phyloP scores from a whole-genome alignment of 1,140 invertebrate genomes.

The Planococcus citri region DNA sequence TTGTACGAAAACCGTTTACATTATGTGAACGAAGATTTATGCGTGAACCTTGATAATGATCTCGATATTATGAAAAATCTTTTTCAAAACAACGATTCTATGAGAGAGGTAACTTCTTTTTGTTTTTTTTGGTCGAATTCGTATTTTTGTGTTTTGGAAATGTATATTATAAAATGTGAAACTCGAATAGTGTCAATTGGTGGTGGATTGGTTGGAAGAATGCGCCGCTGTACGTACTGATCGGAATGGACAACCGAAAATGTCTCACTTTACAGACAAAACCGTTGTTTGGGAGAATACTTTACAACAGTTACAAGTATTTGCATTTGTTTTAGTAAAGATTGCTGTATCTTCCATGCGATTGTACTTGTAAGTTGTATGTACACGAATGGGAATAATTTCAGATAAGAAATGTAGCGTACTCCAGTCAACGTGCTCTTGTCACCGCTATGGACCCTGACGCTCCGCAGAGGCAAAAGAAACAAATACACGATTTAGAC shows the following conservation, averaged over 20 bases:
- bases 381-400: too few species aligned
- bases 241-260: conserved; percentile 39
- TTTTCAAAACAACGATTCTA: conserved; percentile 48
- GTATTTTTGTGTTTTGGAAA: too few species aligned
- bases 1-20: conserved; percentile 62
- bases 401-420: conserved; percentile 37
- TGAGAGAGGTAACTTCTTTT: conserved; percentile 44
- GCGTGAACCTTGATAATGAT: conserved; percentile 41
- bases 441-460: conserved; percentile 82
- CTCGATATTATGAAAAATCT: conserved; percentile 47
- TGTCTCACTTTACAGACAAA: conserved; percentile 59
- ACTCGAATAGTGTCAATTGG: conserved; percentile 49
- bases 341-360: too few species aligned
- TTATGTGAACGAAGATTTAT: conserved; percentile 32
- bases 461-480: conserved; percentile 67
- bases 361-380: background rate
- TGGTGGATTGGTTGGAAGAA: conserved; percentile 86
- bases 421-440: conserved; percentile 43
- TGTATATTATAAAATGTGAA: too few species aligned
- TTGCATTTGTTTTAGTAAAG: background rate
- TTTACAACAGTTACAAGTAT: conserved; percentile 57
- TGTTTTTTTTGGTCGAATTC: background rate
- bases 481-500: conserved; percentile 74
- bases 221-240: conserved; percentile 58
- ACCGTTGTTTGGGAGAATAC: conserved; percentile 82